Conservation (phyloP, 1,140 invertebrate species). For the Bombus sylvicola region DNA sequence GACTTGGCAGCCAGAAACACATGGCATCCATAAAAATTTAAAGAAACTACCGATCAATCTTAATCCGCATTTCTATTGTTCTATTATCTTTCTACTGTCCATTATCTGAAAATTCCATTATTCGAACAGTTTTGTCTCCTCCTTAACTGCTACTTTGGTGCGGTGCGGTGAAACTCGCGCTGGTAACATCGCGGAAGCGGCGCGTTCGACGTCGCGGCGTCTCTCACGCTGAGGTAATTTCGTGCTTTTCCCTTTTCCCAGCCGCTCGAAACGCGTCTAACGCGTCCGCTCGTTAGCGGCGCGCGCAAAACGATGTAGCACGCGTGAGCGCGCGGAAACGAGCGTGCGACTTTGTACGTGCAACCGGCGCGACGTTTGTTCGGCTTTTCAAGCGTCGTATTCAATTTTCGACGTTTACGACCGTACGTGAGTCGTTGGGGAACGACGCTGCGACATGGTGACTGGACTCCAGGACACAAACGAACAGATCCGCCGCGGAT, state of each 20-base stretch:
- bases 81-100: too few relatives aligned
- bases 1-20: too few relatives aligned
- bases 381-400: constrained; percentile 23
- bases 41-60: too few relatives aligned
- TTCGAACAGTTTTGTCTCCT: too few relatives aligned
- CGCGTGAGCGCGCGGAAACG: constrained; percentile 14
- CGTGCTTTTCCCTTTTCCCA: constrained; percentile 16
- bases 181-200: constrained; percentile 51
- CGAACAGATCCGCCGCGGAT: neutral
- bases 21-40: too few relatives aligned
- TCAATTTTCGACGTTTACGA: constrained; percentile 43
- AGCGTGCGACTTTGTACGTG: constrained; percentile 13
- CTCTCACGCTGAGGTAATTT: constrained; percentile 4
- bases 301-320: constrained; percentile 23
- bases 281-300: constrained; percentile 52
- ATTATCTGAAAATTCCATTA: too few relatives aligned
- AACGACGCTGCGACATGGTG: neutral
- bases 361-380: neutral
- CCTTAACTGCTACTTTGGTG: too few relatives aligned
- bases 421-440: neutral
- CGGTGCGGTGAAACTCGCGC: constrained; percentile 11
- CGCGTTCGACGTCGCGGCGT: neutral
- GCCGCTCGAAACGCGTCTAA: constrained; percentile 41
- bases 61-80: too few relatives aligned
- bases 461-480: constrained; percentile 12